Percentiles rank a stretch among this genome's conserved stretches.
These are phyloP conservation scores for Anguilla japonica DNA, from an alignment of 2,113 vertebrate genomes.

Conservation along the genomic window DNA sequence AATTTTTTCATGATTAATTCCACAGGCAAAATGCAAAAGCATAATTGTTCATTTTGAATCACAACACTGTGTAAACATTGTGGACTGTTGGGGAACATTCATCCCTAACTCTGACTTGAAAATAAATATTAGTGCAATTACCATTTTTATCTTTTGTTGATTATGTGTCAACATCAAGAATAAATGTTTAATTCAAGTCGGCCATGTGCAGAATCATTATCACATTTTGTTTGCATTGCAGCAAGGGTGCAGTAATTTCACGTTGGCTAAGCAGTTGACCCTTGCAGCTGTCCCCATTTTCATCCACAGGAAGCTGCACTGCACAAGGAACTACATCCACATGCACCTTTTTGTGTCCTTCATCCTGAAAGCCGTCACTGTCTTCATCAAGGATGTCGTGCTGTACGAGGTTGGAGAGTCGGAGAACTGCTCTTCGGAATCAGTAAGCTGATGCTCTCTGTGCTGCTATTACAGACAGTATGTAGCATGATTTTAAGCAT, in stretches of 20 bases:
- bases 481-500: background rate
- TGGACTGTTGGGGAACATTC: background rate
- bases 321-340: conserved; percentile 93
- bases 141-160: too few species aligned
- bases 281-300: background rate
- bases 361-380: conserved; percentile 84
- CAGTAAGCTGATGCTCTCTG: conserved; percentile 72
- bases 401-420: conserved; percentile 75
- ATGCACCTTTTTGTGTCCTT: conserved; percentile 92
- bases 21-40: background rate
- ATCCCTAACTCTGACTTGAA: background rate
- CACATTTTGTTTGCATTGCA: background rate
- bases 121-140: background rate
- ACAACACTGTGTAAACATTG: background rate
- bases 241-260: background rate
- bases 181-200: background rate
- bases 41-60: background rate
- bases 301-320: conserved; percentile 84
- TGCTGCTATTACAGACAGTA: background rate
- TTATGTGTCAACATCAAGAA: too few species aligned
- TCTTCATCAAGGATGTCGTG: conserved; percentile 88
- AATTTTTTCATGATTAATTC: background rate
- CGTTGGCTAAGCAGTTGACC: background rate
- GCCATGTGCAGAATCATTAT: background rate
- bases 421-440: conserved; percentile 71